Evolutionary conservation across 2,113 vertebrate species (phyloP).

Genomic region (Ageneiosus marmoratus): DNA sequence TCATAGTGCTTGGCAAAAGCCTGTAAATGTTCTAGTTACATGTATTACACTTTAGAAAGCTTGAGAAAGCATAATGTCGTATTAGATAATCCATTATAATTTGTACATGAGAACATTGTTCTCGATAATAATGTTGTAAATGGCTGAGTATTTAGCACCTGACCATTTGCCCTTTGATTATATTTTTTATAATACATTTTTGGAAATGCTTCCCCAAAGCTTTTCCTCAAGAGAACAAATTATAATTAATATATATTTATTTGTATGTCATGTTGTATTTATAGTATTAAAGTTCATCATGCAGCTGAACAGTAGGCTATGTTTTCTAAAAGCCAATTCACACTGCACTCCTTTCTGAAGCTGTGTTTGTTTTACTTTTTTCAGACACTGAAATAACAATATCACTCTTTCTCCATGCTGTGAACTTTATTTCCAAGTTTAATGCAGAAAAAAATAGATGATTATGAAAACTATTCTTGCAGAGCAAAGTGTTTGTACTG

Average conservation of each 20-base stretch:
- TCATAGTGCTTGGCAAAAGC: not conserved
- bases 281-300: not conserved
- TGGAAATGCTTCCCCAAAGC: not conserved
- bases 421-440: not conserved
- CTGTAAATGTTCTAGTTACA: not conserved
- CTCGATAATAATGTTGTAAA: not conserved
- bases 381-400: not conserved
- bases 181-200: not conserved
- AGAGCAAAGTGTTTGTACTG: not conserved
- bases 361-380: not conserved
- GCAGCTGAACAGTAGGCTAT: not conserved
- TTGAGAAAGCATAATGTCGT: not conserved
- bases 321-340: not conserved
- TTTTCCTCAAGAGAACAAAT: not conserved
- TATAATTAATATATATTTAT: not conserved
- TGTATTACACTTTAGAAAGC: not conserved
- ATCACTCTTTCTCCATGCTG: not conserved
- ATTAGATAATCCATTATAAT: not conserved
- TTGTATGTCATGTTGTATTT: not conserved
- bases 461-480: not conserved
- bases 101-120: not conserved
- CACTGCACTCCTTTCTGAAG: not conserved
- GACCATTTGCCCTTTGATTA: not conserved
- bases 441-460: not conserved
- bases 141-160: not conserved